Conservation (phyloP, 2,113 vertebrate species). For the Bagarius yarrelli region DNA sequence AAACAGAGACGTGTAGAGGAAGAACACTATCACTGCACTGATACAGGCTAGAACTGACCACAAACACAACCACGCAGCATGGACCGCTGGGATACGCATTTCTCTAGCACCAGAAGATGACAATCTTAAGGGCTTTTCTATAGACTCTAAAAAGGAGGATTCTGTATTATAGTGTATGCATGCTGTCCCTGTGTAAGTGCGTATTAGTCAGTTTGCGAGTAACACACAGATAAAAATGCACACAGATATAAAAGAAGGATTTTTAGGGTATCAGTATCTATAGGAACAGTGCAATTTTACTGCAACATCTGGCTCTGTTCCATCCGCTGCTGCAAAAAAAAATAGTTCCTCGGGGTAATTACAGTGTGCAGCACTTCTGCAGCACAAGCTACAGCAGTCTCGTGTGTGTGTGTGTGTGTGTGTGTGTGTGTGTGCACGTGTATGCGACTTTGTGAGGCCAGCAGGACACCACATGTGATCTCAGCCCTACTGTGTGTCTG, state of each 20-base stretch:
- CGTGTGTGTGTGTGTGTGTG: slow-evolving; percentile 16
- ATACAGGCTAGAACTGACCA: neutral
- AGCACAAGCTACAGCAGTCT: slow-evolving; percentile 19
- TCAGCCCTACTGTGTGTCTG: slow-evolving; percentile 22
- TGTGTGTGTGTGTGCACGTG: slow-evolving; percentile 18
- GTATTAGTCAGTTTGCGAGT: neutral
- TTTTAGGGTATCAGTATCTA: slow-evolving; percentile 17
- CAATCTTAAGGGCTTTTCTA: neutral
- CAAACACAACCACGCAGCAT: slow-evolving; percentile 4
- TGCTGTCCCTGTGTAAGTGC: neutral
- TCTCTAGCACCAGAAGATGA: neutral
- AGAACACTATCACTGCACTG: neutral
- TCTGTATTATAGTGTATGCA: neutral
- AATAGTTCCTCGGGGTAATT: slow-evolving; percentile 53
- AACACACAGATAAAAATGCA: slow-evolving; percentile 16
- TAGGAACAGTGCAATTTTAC: slow-evolving; percentile 31
- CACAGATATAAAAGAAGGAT: slow-evolving; percentile 19
- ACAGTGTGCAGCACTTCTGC: slow-evolving; percentile 18
- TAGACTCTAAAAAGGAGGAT: too few relatives aligned
- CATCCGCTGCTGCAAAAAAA: slow-evolving; percentile 33
- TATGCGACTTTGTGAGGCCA: neutral
- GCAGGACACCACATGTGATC: slow-evolving; percentile 31
- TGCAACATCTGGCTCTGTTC: slow-evolving; percentile 54
- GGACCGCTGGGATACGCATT: slow-evolving; percentile 14
- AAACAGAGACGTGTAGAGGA: slow-evolving; percentile 54